phyloP scores from a whole-genome alignment of 2,113 vertebrate genomes.

The Lasiurus cinereus region DNA sequence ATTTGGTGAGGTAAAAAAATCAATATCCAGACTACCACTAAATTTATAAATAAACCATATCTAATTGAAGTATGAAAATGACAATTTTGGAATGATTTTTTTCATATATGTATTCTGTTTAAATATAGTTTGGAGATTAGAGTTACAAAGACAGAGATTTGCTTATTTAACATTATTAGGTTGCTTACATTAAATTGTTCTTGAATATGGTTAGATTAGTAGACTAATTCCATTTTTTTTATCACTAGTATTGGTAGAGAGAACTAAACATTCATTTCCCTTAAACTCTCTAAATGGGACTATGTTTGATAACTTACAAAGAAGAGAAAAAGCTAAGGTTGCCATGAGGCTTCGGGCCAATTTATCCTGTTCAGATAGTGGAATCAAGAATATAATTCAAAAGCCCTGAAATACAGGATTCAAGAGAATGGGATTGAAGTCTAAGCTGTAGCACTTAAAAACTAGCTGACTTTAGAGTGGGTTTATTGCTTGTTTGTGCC shows the following conservation, averaged over 20 bases:
- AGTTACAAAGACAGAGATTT: background rate
- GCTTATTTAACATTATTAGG: background rate
- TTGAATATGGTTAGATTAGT: background rate
- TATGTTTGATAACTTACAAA: background rate
- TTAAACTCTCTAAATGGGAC: background rate
- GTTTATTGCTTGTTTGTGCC: background rate
- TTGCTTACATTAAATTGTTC: background rate
- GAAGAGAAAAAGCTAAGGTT: background rate
- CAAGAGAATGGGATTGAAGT: background rate
- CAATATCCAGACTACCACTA: background rate
- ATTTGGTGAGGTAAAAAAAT: background rate
- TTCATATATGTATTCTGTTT: background rate
- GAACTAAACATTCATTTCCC: background rate
- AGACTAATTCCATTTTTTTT: background rate
- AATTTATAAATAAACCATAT: background rate
- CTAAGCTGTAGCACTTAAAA: background rate
- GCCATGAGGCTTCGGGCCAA: background rate
- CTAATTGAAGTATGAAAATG: background rate
- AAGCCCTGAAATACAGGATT: background rate
- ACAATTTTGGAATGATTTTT: background rate
- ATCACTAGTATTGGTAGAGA: background rate
- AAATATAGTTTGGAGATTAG: background rate
- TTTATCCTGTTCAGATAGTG: background rate
- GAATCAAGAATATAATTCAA: background rate
- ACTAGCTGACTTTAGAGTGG: background rate